Conservation (phyloP, 2,888 invertebrate genomes). For the Ganaspis brasiliensis region DNA sequence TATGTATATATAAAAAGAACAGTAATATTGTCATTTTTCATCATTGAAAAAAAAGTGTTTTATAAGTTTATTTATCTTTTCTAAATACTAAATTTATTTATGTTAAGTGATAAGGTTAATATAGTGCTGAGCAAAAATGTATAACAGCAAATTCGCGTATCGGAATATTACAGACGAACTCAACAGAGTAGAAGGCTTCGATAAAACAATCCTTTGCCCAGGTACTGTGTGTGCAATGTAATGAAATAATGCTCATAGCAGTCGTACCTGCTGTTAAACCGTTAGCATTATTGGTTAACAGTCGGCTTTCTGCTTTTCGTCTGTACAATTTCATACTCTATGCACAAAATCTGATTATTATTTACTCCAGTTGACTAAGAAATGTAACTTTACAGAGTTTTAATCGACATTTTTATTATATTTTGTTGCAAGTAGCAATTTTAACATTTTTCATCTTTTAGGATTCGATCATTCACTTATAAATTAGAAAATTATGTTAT, state of each 20-base stretch:
- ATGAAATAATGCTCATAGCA: slow-evolving; percentile 68
- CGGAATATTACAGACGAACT: slow-evolving; percentile 65
- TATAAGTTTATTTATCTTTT: too few species aligned
- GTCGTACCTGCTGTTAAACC: not conserved
- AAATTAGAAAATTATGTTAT: too few species aligned
- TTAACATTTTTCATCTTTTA: too few species aligned
- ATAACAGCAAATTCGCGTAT: slow-evolving; percentile 48
- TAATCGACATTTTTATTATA: too few species aligned
- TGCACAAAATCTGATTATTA: not conserved
- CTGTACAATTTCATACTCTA: not conserved
- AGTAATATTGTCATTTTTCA: too few species aligned
- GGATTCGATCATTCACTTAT: too few species aligned
- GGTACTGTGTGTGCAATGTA: slow-evolving; percentile 68
- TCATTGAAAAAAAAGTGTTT: too few species aligned
- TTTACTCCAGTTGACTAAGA: not conserved
- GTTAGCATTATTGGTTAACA: slow-evolving; percentile 21
- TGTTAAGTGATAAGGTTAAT: not conserved
- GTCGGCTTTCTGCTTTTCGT: not conserved
- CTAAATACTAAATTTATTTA: not conserved
- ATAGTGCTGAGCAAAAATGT: not conserved
- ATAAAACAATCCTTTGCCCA: slow-evolving; percentile 73
- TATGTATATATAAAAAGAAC: too few species aligned
- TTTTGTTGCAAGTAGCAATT: too few species aligned
- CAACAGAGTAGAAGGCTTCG: slow-evolving; percentile 69
- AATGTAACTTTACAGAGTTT: not conserved